These are phyloP conservation scores for Pangasius mekongensis DNA, from an alignment of 2,797 vertebrate genomes.

Conservation along the genomic window DNA sequence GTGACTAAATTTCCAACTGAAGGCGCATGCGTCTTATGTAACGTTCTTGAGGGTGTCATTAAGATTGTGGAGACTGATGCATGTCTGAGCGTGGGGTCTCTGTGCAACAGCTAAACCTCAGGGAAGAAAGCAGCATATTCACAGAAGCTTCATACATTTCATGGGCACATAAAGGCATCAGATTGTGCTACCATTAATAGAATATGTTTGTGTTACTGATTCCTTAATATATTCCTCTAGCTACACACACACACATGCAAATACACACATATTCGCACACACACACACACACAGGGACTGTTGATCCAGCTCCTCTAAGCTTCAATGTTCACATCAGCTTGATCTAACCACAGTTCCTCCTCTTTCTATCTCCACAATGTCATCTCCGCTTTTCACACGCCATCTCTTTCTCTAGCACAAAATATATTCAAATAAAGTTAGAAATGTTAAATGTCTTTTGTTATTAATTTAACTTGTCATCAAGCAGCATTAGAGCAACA, in stretches of 20 bases:
- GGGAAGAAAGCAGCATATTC: constrained; percentile 1
- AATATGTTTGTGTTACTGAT: neutral
- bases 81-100: constrained; percentile 29
- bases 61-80: constrained; percentile 55
- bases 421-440: neutral
- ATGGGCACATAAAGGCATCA: neutral
- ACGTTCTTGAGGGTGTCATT: constrained; percentile 67
- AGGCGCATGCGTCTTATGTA: constrained; percentile 66
- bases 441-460: neutral
- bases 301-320: constrained; percentile 18
- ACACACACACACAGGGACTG: neutral
- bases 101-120: constrained; percentile 1
- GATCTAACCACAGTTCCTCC: neutral
- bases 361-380: neutral
- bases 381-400: neutral
- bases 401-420: neutral
- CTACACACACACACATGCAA: constrained; percentile 4
- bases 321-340: constrained; percentile 16
- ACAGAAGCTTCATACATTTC: neutral
- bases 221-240: constrained; percentile 21
- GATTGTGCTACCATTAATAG: constrained; percentile 18
- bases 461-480: neutral
- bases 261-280: constrained; percentile 2
- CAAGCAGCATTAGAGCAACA: neutral
- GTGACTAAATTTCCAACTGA: constrained; percentile 81